phyloP scores from a whole-genome alignment of 2,888 invertebrate genomes.

The Lutraria lutraria region DNA sequence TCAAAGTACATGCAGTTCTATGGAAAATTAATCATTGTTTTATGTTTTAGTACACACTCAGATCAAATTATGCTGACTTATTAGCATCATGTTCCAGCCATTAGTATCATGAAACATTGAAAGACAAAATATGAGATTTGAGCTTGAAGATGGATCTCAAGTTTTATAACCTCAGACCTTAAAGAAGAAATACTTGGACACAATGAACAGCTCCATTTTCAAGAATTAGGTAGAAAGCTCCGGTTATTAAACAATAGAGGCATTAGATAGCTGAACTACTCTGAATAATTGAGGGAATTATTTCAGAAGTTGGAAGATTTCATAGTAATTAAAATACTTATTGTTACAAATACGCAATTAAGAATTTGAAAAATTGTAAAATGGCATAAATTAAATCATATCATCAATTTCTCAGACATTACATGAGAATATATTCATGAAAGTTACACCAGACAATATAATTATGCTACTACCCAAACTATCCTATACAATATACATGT shows the following conservation, averaged over 20 bases:
- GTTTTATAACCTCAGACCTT: too few relatives aligned
- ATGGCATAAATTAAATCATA: neutral
- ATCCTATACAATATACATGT: conserved; percentile 2
- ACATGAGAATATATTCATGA: too few relatives aligned
- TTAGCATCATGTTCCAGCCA: too few relatives aligned
- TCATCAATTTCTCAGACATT: neutral
- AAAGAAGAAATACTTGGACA: neutral
- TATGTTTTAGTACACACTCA: too few relatives aligned
- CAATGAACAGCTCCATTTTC: neutral
- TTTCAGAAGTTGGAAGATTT: neutral
- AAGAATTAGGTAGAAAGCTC: neutral
- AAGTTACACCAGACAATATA: too few relatives aligned
- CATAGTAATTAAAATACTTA: neutral
- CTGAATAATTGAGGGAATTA: neutral
- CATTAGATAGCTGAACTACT: neutral
- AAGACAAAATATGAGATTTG: too few relatives aligned
- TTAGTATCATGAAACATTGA: too few relatives aligned
- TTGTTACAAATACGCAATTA: neutral
- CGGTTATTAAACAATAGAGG: neutral
- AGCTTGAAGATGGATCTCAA: too few relatives aligned
- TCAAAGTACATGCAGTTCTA: too few relatives aligned
- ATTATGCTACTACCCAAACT: neutral
- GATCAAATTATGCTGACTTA: too few relatives aligned
- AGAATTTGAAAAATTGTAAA: neutral
- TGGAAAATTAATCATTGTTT: too few relatives aligned